Evolutionary conservation across 1,140 invertebrate genomes (phyloP).

Genomic region (Sitophilus oryzae): DNA sequence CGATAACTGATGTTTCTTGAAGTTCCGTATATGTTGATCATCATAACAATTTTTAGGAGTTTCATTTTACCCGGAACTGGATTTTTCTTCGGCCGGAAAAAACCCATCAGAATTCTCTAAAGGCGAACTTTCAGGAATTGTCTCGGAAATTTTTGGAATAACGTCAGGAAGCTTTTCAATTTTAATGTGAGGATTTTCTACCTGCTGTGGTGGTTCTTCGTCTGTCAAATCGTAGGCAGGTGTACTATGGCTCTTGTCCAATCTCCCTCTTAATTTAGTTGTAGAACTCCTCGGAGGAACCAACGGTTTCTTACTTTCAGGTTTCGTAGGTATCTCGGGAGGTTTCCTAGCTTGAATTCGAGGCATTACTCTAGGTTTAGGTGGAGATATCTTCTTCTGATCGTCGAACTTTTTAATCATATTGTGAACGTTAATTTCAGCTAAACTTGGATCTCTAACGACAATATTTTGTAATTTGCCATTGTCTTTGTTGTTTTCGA

Average conservation of each 20-base stretch:
- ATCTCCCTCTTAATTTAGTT: constrained; percentile 46
- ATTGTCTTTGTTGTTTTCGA: constrained; percentile 5
- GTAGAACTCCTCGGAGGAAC: constrained; percentile 38
- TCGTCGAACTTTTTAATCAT: constrained; percentile 43
- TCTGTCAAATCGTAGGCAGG: constrained; percentile 64
- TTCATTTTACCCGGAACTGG: too few relatives aligned
- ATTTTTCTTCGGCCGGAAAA: constrained; percentile 2
- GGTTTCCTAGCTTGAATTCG: constrained; percentile 33
- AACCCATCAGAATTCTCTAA: neutral
- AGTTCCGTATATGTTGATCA: too few relatives aligned
- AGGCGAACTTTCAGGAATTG: constrained; percentile 16
- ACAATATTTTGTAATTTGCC: neutral
- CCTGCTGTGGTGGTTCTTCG: constrained; percentile 10
- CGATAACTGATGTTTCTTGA: too few relatives aligned
- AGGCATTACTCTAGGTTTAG: constrained; percentile 35
- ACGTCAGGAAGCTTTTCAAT: constrained; percentile 17
- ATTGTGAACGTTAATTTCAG: constrained; percentile 40
- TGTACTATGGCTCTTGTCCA: constrained; percentile 72
- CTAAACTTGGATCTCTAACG: constrained; percentile 32
- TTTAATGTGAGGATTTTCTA: constrained; percentile 9
- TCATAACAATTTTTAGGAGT: too few relatives aligned
- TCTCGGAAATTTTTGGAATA: constrained; percentile 24
- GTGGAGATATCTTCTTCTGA: constrained; percentile 13
- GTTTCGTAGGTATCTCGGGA: constrained; percentile 40
- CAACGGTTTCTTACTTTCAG: constrained; percentile 35